Percentiles rank a stretch among this genome's conserved stretches.
Conservation (phyloP, 2,888 invertebrate species). For the Spisula solida region DNA sequence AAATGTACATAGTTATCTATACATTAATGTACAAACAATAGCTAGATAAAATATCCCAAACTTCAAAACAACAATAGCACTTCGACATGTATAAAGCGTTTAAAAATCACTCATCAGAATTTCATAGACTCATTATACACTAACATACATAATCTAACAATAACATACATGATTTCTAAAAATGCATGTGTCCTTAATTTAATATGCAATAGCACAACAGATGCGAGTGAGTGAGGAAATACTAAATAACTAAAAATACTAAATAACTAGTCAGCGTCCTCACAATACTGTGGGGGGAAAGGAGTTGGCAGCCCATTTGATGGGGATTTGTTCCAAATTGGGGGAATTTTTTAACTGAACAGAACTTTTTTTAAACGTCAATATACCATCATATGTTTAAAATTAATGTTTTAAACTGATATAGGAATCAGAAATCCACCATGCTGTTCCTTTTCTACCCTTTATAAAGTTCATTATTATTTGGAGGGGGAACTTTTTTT, state of each 20-base stretch:
- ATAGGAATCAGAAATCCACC: too few species aligned
- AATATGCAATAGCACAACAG: background rate
- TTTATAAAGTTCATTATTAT: too few species aligned
- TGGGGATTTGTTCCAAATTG: too few species aligned
- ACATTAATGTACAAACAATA: background rate
- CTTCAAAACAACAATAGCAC: constrained; percentile 29
- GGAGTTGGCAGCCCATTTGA: too few species aligned
- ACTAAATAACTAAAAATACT: background rate
- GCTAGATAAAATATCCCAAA: constrained; percentile 21
- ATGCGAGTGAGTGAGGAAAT: background rate
- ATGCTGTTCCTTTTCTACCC: too few species aligned
- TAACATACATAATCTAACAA: background rate
- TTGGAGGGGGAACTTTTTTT: too few species aligned
- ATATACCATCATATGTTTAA: too few species aligned
- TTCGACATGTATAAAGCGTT: constrained; percentile 7
- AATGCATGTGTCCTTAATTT: background rate
- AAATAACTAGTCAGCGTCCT: background rate
- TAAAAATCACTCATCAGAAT: background rate
- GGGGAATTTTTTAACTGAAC: too few species aligned
- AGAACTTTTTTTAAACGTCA: too few species aligned
- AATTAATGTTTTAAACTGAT: too few species aligned
- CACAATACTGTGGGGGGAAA: too few species aligned
- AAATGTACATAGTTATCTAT: constrained; percentile 15
- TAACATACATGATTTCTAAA: background rate
- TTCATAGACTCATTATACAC: background rate